These are phyloP conservation scores for Cephus rjabovi DNA, from an alignment of 2,888 invertebrate genomes.

Conservation along the genomic window DNA sequence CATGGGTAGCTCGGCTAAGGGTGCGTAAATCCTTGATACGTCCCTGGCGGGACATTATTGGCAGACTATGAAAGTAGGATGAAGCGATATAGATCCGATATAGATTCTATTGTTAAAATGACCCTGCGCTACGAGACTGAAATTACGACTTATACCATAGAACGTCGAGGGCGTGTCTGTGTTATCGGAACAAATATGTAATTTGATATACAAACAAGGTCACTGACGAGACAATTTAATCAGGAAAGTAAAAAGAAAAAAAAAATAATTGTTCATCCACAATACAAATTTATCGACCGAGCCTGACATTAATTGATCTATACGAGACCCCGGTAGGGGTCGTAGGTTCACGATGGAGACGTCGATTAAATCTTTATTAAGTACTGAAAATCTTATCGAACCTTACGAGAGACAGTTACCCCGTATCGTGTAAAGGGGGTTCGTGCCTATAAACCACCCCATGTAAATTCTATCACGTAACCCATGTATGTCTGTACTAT, in stretches of 20 bases:
- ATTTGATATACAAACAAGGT: background rate
- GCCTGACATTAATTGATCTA: background rate
- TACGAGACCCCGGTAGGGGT: background rate
- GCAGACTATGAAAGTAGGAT: background rate
- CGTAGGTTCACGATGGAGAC: accelerated
- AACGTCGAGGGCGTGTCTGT: background rate
- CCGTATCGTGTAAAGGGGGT: background rate
- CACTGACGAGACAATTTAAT: background rate
- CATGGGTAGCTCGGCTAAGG: background rate
- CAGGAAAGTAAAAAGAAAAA: background rate
- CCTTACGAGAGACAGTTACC: background rate
- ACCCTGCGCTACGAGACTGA: background rate
- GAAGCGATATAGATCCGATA: background rate
- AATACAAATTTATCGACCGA: background rate
- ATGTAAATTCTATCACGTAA: background rate
- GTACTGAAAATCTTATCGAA: background rate
- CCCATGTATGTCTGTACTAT: background rate
- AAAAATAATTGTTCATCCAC: background rate
- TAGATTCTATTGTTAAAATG: background rate
- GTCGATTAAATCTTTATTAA: background rate
- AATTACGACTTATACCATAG: background rate
- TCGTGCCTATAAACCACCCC: background rate
- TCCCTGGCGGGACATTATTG: background rate
- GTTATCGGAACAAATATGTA: background rate
- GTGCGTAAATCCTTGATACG: background rate